Evolutionary conservation across 1,140 invertebrate genomes (phyloP).

Genomic region (Brachionus angularis): DNA sequence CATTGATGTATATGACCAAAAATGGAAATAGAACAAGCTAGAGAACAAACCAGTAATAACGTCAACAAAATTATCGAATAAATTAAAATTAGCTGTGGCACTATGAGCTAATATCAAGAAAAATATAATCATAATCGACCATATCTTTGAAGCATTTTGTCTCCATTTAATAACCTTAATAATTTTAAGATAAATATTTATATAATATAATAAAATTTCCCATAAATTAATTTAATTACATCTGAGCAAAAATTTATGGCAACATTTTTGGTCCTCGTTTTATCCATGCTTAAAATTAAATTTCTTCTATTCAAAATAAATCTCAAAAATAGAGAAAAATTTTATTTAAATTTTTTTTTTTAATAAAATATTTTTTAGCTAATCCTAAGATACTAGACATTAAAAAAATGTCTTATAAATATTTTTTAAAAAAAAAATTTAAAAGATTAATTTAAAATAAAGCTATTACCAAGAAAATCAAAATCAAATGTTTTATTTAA

Average conservation of each 20-base stretch:
- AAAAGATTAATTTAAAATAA: too few relatives aligned
- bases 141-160: constrained; percentile 11
- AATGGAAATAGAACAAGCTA: background rate
- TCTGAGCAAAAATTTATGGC: constrained; percentile 9
- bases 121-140: background rate
- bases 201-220: background rate
- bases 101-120: background rate
- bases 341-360: too few relatives aligned
- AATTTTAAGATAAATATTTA: background rate
- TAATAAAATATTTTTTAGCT: too few relatives aligned
- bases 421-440: too few relatives aligned
- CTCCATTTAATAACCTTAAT: constrained; percentile 23
- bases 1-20: constrained; percentile 2
- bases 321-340: too few relatives aligned
- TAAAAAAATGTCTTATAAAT: too few relatives aligned
- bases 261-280: background rate
- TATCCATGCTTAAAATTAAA: too few relatives aligned
- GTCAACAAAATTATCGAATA: background rate
- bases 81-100: background rate
- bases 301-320: too few relatives aligned
- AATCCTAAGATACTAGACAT: too few relatives aligned
- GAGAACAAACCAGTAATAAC: background rate
- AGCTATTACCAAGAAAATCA: too few relatives aligned
- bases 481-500: too few relatives aligned
- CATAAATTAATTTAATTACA: background rate